Evolutionary conservation across 2,888 invertebrate genomes (phyloP).

Genomic region (Elmis aenea): DNA sequence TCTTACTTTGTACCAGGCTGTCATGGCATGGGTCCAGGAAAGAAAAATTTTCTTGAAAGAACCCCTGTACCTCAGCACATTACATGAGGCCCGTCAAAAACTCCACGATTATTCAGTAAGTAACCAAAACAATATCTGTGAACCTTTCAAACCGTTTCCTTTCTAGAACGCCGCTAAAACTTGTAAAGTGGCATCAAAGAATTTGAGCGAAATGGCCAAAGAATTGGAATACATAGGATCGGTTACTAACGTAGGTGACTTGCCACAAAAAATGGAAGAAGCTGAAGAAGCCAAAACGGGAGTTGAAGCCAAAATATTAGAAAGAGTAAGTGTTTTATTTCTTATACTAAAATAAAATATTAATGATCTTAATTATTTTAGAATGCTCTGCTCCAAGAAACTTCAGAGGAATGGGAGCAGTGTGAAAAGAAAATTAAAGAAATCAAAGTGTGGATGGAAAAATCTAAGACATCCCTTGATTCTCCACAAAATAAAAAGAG

Average conservation of each 20-base stretch:
- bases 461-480: constrained; percentile 70
- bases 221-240: constrained; percentile 81
- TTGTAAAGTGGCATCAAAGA: constrained; percentile 81
- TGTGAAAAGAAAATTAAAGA: constrained; percentile 92
- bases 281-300: constrained; percentile 82
- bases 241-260: constrained; percentile 77
- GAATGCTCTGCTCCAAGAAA: constrained; percentile 85
- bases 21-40: constrained; percentile 78
- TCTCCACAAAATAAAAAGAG: constrained; percentile 81
- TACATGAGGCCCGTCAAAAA: constrained; percentile 78
- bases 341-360: too few species aligned
- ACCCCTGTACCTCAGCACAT: constrained; percentile 69
- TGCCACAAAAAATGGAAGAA: constrained; percentile 78
- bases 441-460: constrained; percentile 83
- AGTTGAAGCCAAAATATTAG: constrained; percentile 77
- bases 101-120: constrained; percentile 81
- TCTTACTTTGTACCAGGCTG: constrained; percentile 73
- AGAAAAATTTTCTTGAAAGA: constrained; percentile 75
- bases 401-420: constrained; percentile 93
- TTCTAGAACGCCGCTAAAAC: constrained; percentile 79
- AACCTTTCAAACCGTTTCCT: constrained; percentile 17
- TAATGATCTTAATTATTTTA: constrained; percentile 46
- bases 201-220: constrained; percentile 86
- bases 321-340: constrained; percentile 61
- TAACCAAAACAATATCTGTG: not conserved